Conservation (phyloP, 2,888 invertebrate genomes). For the Lordiphosa fenestrarum region DNA sequence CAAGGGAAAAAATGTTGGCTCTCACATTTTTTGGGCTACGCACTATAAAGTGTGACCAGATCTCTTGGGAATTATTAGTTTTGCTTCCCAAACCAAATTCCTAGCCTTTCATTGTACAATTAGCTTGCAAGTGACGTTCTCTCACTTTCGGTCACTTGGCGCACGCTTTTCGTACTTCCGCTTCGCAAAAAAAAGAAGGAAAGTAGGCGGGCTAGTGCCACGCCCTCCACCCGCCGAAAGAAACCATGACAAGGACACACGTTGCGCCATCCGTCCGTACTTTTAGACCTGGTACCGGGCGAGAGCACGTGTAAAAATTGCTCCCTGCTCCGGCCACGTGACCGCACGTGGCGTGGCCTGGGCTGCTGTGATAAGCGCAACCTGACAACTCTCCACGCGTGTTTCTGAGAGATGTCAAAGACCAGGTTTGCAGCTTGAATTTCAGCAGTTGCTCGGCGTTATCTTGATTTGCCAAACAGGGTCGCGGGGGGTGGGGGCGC, state of each 20-base stretch:
- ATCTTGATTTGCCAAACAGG: conserved; percentile 41
- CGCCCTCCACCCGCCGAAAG: background rate
- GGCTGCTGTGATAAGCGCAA: conserved; percentile 66
- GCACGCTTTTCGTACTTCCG: background rate
- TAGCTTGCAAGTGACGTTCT: conserved; percentile 59
- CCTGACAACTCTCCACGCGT: conserved; percentile 43
- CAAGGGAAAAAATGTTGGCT: too few relatives aligned
- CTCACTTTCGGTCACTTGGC: conserved; percentile 7
- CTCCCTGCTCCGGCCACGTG: conserved; percentile 62
- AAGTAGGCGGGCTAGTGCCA: background rate
- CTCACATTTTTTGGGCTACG: too few relatives aligned
- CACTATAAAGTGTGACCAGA: too few relatives aligned
- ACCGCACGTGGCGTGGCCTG: conserved; percentile 60
- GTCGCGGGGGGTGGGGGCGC: background rate
- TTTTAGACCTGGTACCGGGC: conserved; percentile 23
- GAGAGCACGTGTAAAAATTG: conserved; percentile 59
- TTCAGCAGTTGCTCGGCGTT: conserved; percentile 29
- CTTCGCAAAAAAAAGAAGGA: too few relatives aligned
- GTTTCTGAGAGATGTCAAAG: conserved; percentile 56
- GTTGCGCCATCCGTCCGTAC: background rate
- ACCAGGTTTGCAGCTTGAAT: conserved; percentile 51
- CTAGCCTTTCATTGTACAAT: conserved; percentile 28
- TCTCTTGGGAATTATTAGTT: too few relatives aligned
- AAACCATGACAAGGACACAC: conserved; percentile 7
- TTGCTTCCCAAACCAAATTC: too few relatives aligned